These are phyloP conservation scores for Sebastolobus altivelis DNA, from an alignment of 2,797 vertebrate genomes.

Conservation along the genomic window DNA sequence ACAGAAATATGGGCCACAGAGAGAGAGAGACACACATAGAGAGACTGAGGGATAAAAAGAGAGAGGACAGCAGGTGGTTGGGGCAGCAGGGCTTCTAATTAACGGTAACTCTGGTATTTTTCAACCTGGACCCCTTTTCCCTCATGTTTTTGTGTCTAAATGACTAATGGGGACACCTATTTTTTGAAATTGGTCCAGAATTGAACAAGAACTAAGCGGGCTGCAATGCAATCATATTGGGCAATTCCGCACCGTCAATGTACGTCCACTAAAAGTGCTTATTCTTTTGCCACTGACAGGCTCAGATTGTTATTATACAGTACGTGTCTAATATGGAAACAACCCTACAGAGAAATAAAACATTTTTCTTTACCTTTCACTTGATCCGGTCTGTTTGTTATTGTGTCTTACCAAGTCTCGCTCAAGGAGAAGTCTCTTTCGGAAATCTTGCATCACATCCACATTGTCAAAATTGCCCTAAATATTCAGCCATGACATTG, in stretches of 20 bases:
- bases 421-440: neutral
- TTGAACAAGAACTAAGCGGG: neutral
- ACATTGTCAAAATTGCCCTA: neutral
- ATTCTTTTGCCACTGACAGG: neutral
- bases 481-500: neutral
- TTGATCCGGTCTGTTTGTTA: neutral
- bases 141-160: neutral
- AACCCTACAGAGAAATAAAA: neutral
- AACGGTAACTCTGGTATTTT: neutral
- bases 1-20: neutral
- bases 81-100: slow-evolving; percentile 31
- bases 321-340: neutral
- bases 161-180: neutral
- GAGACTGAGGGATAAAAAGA: slow-evolving; percentile 14
- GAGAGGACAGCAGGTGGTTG: slow-evolving; percentile 38
- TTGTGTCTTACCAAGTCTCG: neutral
- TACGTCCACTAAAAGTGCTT: neutral
- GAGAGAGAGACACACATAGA: neutral
- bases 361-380: neutral
- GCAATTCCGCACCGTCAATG: neutral
- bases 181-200: neutral
- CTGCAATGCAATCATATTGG: neutral
- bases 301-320: neutral
- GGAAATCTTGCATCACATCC: neutral
- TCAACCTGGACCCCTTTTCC: neutral